Conservation (phyloP, 2,113 vertebrate genomes). For the Micromys minutus region DNA sequence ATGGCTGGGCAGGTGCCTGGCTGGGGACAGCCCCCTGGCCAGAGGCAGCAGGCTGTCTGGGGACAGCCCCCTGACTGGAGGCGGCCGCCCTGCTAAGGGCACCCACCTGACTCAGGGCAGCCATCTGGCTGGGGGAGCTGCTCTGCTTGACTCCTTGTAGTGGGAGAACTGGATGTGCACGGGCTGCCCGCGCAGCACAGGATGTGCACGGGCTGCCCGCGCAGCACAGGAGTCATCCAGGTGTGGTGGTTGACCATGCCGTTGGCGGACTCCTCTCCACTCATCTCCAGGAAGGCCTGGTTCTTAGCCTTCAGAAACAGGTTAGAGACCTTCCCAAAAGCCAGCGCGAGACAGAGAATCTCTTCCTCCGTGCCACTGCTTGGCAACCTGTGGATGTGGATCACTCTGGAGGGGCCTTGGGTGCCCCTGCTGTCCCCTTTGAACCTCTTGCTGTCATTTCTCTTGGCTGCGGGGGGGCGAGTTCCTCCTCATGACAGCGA, state of each 20-base stretch:
- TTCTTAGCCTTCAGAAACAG: conserved; percentile 98
- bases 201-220: conserved; percentile 93
- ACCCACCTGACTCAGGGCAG: neutral
- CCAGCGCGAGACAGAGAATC: neutral
- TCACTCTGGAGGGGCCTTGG: conserved; percentile 91
- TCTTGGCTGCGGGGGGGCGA: conserved; percentile 92
- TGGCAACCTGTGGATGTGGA: conserved; percentile 90
- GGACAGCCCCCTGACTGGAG: too few relatives aligned
- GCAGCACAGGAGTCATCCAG: conserved; percentile 91
- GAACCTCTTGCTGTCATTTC: conserved; percentile 97
- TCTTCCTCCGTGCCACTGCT: conserved; percentile 87
- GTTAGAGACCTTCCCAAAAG: conserved; percentile 90
- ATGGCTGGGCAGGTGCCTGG: conserved; percentile 90
- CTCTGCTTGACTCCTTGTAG: conserved; percentile 98
- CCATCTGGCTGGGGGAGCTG: conserved; percentile 95
- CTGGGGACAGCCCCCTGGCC: neutral
- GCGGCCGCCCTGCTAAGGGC: too few relatives aligned
- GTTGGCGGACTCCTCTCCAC: conserved; percentile 91
- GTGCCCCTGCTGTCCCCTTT: conserved; percentile 92
- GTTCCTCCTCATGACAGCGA: conserved; percentile 90
- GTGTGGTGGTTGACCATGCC: conserved; percentile 97
- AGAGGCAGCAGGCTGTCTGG: neutral
- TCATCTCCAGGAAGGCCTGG: conserved; percentile 94
- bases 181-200: conserved; percentile 92
- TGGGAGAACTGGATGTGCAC: conserved; percentile 97